Base-by-base conservation (phyloP, 2,888 invertebrate species). In the Cantharis lateralis region DNA sequence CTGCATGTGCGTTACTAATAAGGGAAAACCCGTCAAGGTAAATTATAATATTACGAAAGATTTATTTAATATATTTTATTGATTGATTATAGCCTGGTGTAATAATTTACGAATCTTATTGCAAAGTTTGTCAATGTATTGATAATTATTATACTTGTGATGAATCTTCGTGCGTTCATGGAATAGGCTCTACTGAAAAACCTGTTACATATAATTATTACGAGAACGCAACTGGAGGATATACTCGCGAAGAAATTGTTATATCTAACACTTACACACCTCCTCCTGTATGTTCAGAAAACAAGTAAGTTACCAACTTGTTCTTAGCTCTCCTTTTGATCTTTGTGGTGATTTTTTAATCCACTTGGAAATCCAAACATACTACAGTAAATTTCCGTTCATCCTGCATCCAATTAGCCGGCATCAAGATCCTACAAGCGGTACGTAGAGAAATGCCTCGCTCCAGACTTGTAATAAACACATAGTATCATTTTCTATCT, bases 41-140 rank as follows among this genome's bases (percentile, higher is more conserved):
- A 82, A 81, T 79, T 62, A 28, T 71, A 7, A 9, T n/a, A n/a
- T 24, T 7, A 20, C 13, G 11, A 28, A 63, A 18, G 10, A 68
- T 15, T 61, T 62, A 72, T 69, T 48, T 15, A 61, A 66, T 24
- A 16, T 62, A n/a, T 70, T 16, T 66, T 32, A 26, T 18, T 63
- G 28, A 61, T 73, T 77, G 66, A 73, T 82, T 85, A 3, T 88
- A 95, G 92, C 95, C 96, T 0, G 94, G 94, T 15, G 92, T 92
- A 71, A 90, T 93, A 0, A 86, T 91, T 2, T 83, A 87, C 13
- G 91, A 92, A 82, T 89, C 89, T 1, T 91, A 91, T 0, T 95
- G 95, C 84, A 91, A 92, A 82, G 90, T 91, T 13, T 97, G 96
- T 84, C 96, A 96, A 82, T 97, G 97, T 83, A 89, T 95, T 9